Conservation (phyloP, 2,113 vertebrate genomes). For the Dendropsophus ebraccatus region DNA sequence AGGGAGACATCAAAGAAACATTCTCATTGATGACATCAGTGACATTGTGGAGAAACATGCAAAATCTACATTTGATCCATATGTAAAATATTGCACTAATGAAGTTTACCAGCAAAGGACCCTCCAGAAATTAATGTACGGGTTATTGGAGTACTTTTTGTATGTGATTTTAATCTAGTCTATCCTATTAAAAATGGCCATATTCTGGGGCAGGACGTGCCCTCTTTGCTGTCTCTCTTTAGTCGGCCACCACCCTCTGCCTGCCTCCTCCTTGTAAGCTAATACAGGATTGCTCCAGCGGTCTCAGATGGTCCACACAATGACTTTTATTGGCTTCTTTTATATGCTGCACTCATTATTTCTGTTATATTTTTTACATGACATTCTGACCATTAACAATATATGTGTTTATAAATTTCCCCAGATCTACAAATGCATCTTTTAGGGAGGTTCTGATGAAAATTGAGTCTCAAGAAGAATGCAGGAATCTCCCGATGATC, state of each 20-base stretch:
- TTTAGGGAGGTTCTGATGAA: slow-evolving; percentile 88
- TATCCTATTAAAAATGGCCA: no score
- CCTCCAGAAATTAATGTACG: slow-evolving; percentile 90
- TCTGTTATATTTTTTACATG: not conserved
- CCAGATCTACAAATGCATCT: slow-evolving; percentile 81
- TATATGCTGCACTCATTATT: not conserved
- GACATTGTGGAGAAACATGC: slow-evolving; percentile 89
- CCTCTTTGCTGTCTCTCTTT: no score
- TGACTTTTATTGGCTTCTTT: no score
- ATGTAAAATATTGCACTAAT: slow-evolving; percentile 94
- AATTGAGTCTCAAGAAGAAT: slow-evolving; percentile 90
- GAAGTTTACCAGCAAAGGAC: slow-evolving; percentile 97
- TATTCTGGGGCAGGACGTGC: no score
- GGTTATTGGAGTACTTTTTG: no score
- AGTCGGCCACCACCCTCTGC: no score
- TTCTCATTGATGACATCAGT: slow-evolving; percentile 89
- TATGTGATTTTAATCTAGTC: no score
- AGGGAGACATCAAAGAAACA: slow-evolving; percentile 84
- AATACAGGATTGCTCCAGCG: no score
- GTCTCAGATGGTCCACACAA: no score
- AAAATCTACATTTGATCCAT: slow-evolving; percentile 88
- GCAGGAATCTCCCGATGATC: slow-evolving; percentile 93
- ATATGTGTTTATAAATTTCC: not conserved
- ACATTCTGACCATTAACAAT: not conserved
- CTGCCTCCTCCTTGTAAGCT: no score